Evolutionary conservation across 2,113 vertebrate species (phyloP).

Genomic region (Aldabrachelys gigantea): DNA sequence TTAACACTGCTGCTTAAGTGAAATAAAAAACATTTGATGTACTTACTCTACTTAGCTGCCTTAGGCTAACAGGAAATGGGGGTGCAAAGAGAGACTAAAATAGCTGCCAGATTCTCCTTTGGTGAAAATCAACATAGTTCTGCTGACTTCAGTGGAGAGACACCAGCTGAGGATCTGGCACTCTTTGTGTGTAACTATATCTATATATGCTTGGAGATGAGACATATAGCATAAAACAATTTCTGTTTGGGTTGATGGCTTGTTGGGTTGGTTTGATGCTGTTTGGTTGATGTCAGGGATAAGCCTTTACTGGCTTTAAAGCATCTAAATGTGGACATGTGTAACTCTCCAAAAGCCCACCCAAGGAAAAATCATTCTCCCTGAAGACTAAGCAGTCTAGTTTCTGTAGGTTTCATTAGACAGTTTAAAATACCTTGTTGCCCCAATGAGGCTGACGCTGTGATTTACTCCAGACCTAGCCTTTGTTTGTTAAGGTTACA

Average conservation of each 20-base stretch:
- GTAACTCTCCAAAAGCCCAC: neutral
- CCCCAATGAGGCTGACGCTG: neutral
- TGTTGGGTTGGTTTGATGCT: neutral
- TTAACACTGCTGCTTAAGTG: neutral
- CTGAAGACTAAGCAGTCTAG: neutral
- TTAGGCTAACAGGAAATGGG: accelerated
- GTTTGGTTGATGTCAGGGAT: neutral
- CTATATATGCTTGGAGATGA: neutral
- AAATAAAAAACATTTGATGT: neutral
- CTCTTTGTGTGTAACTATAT: neutral
- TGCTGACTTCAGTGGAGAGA: neutral
- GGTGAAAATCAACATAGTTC: neutral
- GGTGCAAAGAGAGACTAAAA: accelerated
- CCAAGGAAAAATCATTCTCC: neutral
- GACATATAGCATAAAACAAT: neutral
- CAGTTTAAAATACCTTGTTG: neutral
- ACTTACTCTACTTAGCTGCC: neutral
- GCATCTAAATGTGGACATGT: neutral
- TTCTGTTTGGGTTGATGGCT: neutral
- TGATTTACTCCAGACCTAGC: neutral
- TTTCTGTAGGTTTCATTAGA: neutral
- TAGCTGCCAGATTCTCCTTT: neutral
- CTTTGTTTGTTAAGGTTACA: neutral
- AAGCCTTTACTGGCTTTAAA: neutral
- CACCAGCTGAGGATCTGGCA: neutral